Conservation (phyloP, 2,888 invertebrate species). For the Panorpa germanica region DNA sequence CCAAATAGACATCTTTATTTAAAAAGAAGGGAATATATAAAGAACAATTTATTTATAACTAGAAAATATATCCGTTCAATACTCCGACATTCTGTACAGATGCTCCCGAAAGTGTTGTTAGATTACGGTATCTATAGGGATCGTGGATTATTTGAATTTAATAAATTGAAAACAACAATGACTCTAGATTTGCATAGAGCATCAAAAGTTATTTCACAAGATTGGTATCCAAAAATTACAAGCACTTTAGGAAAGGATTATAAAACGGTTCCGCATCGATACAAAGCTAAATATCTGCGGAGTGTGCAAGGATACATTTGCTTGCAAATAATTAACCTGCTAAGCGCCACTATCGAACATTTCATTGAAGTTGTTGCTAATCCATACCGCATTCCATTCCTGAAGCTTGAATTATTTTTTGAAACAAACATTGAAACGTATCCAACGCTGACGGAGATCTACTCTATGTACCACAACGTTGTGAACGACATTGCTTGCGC, state of each 20-base stretch:
- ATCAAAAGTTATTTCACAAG: slow-evolving; percentile 21
- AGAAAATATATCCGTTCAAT: slow-evolving; percentile 38
- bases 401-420: slow-evolving; percentile 36
- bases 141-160: slow-evolving; percentile 14
- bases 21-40: slow-evolving; percentile 31
- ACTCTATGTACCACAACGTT: slow-evolving; percentile 33
- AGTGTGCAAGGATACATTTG: slow-evolving; percentile 26
- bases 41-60: slow-evolving; percentile 34
- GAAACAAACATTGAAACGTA: slow-evolving; percentile 32
- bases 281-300: slow-evolving; percentile 11
- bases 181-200: slow-evolving; percentile 21
- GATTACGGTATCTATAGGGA: slow-evolving; percentile 17
- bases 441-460: slow-evolving; percentile 38
- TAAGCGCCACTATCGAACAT: slow-evolving; percentile 44
- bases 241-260: slow-evolving; percentile 19
- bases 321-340: slow-evolving; percentile 42
- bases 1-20: slow-evolving; percentile 35
- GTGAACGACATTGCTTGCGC: slow-evolving; percentile 33
- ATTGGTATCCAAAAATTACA: slow-evolving; percentile 24
- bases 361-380: slow-evolving; percentile 34
- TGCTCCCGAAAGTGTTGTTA: slow-evolving; percentile 23
- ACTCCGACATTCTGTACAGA: slow-evolving; percentile 18
- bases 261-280: too few relatives aligned
- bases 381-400: slow-evolving; percentile 34
- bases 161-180: slow-evolving; percentile 17